Base-by-base conservation (phyloP, 2,888 invertebrate genomes). In the Orthonychiurus folsomi region DNA sequence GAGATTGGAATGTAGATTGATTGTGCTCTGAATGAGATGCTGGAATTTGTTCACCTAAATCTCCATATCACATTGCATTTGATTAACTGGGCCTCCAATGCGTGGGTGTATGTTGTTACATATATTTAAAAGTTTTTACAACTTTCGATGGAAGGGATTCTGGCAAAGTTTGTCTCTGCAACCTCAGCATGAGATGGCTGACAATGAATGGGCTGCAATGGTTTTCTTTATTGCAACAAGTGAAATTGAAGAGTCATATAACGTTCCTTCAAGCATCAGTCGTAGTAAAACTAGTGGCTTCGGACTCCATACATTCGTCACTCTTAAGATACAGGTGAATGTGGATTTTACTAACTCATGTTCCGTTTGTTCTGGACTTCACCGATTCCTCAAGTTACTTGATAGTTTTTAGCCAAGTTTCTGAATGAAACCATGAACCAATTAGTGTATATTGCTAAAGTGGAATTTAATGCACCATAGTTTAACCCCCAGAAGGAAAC, bases 181-280 rank as follows among this genome's bases (percentile, higher is more conserved):
- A 58, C 64, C 66, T 64, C 66, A 66, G 64, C 66, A 66, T 66
- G 66, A 66, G 64, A 64, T 57, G 55, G 66, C 66, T 64, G 59
- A 65, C 64, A 62, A 65, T 62, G 60, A 65, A 62, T 59, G 48
- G 53, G 64, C 65, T 62, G 57, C 5, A 55, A 55, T 23, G 15
- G 24, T 9, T 37, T 5, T 37, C 37, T 37, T 37, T 5, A 37
- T 37, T 37, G 37, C 37, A 37, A 37, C 37, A 37, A 37, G 37
- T 37, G 37, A 37, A 37, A 37, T 37, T 37, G 37, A 37, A 37
- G 37, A 37, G 37, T 37, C 37, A 37, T 37, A 37, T 37, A 37
- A 37, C 15, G 37, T 37, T 37, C n/a, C n/a, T n/a, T n/a, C n/a
- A n/a, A n/a, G n/a, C n/a, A n/a, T n/a, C n/a, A n/a, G n/a, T n/a